Conservation (phyloP, 92 coral and sea anemone species). For the Diadumene lineata region DNA sequence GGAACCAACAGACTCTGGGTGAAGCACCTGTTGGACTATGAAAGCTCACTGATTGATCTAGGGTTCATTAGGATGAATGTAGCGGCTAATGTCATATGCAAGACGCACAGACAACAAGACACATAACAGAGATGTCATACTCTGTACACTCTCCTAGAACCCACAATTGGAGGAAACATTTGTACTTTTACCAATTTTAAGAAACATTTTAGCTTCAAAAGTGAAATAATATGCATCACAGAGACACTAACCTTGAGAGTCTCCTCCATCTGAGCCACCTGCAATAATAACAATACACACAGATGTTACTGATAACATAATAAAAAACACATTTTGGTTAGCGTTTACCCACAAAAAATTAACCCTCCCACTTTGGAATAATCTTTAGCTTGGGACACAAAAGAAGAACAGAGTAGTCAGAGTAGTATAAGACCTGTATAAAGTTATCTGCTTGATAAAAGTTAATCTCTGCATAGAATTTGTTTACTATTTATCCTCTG, state of each 20-base stretch:
- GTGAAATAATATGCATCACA: too few relatives aligned
- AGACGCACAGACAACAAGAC: slow-evolving; percentile 58
- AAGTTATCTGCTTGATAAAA: too few relatives aligned
- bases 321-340: background rate
- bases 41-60: slow-evolving; percentile 43
- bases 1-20: slow-evolving; percentile 44
- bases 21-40: slow-evolving; percentile 43
- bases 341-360: too few relatives aligned
- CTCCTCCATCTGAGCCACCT: slow-evolving; percentile 24
- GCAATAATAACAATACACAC: background rate
- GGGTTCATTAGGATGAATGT: slow-evolving; percentile 45
- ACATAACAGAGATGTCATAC: slow-evolving; percentile 34
- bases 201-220: too few relatives aligned
- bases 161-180: too few relatives aligned
- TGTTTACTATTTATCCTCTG: too few relatives aligned
- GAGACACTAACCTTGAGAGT: slow-evolving; percentile 1
- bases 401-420: too few relatives aligned
- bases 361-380: too few relatives aligned
- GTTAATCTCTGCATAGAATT: too few relatives aligned
- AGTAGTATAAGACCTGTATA: too few relatives aligned
- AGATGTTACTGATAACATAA: background rate
- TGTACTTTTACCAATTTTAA: background rate
- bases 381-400: too few relatives aligned
- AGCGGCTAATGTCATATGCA: slow-evolving; percentile 59
- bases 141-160: slow-evolving; percentile 51